Percentiles rank a stretch among this genome's conserved stretches.
Evolutionary conservation across 2,888 invertebrate species (phyloP).

Genomic region (Strigamia transsilvanica): DNA sequence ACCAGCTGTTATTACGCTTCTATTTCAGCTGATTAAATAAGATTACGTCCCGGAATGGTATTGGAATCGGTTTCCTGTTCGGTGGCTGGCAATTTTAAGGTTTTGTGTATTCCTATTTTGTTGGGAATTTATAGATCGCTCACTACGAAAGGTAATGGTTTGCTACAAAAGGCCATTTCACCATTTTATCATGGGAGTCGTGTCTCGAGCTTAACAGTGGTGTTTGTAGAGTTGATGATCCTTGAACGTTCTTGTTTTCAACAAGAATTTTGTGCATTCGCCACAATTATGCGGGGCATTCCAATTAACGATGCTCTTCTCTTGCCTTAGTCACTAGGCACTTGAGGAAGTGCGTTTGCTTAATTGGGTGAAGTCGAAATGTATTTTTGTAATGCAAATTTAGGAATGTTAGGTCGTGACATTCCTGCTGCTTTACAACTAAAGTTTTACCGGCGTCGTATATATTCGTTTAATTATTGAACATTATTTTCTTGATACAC

Average conservation of each 20-base stretch:
- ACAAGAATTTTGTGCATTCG: neutral
- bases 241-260: slow-evolving; percentile 36
- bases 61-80: neutral
- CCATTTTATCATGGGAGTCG: neutral
- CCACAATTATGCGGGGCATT: slow-evolving; percentile 39
- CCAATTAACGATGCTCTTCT: slow-evolving; percentile 28
- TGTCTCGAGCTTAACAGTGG: slow-evolving; percentile 8
- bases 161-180: neutral
- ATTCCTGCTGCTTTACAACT: neutral
- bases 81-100: neutral
- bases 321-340: neutral
- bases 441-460: neutral
- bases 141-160: neutral
- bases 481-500: neutral
- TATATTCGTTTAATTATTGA: neutral
- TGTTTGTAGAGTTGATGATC: slow-evolving; percentile 10
- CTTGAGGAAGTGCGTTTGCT: slow-evolving; percentile 28
- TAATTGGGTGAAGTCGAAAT: slow-evolving; percentile 40
- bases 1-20: slow-evolving; percentile 19
- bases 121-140: slow-evolving; percentile 18
- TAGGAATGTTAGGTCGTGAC: slow-evolving; percentile 27
- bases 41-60: neutral
- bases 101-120: neutral
- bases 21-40: slow-evolving; percentile 36
- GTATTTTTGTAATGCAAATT: slow-evolving; percentile 43